phyloP scores from a whole-genome alignment of 2,888 invertebrate species.

The Dolomedes plantarius region DNA sequence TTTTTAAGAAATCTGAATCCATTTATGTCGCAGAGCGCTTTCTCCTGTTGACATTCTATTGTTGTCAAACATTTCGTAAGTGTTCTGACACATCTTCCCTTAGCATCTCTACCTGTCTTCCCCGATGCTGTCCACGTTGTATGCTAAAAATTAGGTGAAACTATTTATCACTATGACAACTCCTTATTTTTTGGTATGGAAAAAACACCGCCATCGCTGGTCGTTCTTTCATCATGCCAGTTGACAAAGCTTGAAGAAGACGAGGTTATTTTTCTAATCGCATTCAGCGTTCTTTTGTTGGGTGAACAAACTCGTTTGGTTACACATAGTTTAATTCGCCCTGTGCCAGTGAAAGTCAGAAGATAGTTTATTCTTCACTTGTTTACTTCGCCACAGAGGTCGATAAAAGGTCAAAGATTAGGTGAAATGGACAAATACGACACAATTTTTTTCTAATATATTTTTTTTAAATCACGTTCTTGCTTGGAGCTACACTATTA shows the following conservation, averaged over 20 bases:
- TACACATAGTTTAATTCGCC: background rate
- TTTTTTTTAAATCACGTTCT: no score
- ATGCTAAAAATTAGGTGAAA: background rate
- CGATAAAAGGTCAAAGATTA: no score
- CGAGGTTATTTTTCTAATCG: background rate
- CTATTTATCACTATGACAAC: background rate
- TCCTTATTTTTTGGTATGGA: background rate
- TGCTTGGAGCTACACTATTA: no score
- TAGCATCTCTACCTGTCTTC: background rate
- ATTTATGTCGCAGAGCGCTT: background rate
- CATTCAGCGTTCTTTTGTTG: background rate
- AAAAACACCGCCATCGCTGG: background rate
- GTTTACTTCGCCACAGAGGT: no score
- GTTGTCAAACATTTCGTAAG: background rate
- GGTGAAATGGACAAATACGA: no score
- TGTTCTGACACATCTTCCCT: background rate
- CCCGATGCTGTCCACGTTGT: background rate
- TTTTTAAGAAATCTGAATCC: no score
- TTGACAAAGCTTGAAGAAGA: background rate
- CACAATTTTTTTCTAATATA: no score
- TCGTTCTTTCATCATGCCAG: background rate
- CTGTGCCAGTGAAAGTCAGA: no score
- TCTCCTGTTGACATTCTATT: background rate
- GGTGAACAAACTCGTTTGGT: background rate
- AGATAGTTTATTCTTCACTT: no score